Percentiles rank a stretch among this genome's conserved stretches.
phyloP scores from a whole-genome alignment of 2,797 vertebrate genomes.

The Meriones psammophilus region DNA sequence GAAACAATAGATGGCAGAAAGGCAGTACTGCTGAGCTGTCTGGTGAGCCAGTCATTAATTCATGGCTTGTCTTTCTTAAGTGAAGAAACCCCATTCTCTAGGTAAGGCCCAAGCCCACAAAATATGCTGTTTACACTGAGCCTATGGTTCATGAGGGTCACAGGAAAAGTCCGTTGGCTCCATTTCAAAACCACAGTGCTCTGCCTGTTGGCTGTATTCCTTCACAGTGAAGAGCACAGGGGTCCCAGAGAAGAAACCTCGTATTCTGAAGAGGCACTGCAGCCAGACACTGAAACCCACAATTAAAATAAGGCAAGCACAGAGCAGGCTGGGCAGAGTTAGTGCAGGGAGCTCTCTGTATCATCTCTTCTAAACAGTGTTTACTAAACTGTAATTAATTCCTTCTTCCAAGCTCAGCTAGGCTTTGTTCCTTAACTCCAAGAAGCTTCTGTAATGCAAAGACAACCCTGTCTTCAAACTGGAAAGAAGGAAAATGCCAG shows the following conservation, averaged over 20 bases:
- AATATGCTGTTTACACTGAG: not conserved
- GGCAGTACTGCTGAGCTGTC: not conserved
- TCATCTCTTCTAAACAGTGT: not conserved
- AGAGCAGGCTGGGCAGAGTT: not conserved
- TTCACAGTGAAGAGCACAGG: not conserved
- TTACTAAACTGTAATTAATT: conserved; percentile 2
- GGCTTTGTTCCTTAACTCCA: conserved; percentile 9
- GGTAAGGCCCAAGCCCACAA: not conserved
- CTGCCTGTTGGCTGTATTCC: not conserved
- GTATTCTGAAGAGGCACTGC: conserved; percentile 12
- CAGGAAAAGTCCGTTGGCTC: not conserved
- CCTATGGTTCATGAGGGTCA: not conserved
- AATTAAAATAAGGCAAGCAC: conserved; percentile 40
- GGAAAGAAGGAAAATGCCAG: conserved; percentile 3
- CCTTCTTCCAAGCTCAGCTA: not conserved
- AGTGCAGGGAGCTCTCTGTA: not conserved
- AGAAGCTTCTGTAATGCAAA: conserved; percentile 22
- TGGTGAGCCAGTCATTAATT: conserved; percentile 16
- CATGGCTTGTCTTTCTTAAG: not conserved
- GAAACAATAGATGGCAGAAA: not conserved
- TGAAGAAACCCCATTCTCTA: not conserved
- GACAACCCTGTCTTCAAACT: not conserved
- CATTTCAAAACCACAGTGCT: not conserved
- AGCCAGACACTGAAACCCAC: conserved; percentile 17
- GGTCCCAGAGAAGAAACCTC: not conserved